Conservation (phyloP, 2,797 vertebrate species). For the Remorina albescens region DNA sequence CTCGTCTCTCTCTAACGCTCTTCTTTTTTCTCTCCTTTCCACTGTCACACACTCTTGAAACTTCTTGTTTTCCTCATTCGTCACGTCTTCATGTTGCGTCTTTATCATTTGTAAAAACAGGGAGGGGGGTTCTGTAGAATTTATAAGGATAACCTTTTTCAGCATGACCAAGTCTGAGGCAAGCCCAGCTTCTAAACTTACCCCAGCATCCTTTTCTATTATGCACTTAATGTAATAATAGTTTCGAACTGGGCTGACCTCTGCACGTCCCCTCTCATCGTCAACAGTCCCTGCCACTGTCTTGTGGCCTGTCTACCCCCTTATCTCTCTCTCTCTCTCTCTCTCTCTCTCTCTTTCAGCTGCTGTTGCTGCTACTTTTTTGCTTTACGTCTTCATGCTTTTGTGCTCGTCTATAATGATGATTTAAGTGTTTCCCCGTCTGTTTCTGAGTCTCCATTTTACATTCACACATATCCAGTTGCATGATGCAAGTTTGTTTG, state of each 20-base stretch:
- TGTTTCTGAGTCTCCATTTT: slow-evolving; percentile 52
- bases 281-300: slow-evolving; percentile 23
- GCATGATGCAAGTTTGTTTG: slow-evolving; percentile 80
- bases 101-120: slow-evolving; percentile 28
- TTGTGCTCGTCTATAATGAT: slow-evolving; percentile 49
- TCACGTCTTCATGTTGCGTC: slow-evolving; percentile 45
- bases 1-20: slow-evolving; percentile 46
- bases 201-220: slow-evolving; percentile 27
- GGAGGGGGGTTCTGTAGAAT: slow-evolving; percentile 27
- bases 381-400: slow-evolving; percentile 62
- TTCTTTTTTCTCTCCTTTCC: slow-evolving; percentile 25
- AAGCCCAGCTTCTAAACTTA: slow-evolving; percentile 48
- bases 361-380: slow-evolving; percentile 59
- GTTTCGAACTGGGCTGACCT: slow-evolving; percentile 59
- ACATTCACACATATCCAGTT: slow-evolving; percentile 40
- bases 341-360: slow-evolving; percentile 44
- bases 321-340: slow-evolving; percentile 32
- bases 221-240: slow-evolving; percentile 17
- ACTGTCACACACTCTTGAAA: slow-evolving; percentile 11
- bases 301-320: slow-evolving; percentile 46
- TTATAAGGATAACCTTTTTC: slow-evolving; percentile 16
- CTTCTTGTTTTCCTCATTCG: slow-evolving; percentile 17
- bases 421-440: slow-evolving; percentile 30
- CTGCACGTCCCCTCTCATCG: slow-evolving; percentile 50
- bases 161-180: slow-evolving; percentile 58